Conservation (phyloP, 2,797 vertebrate genomes). For the Mormyrops attenuatus region DNA sequence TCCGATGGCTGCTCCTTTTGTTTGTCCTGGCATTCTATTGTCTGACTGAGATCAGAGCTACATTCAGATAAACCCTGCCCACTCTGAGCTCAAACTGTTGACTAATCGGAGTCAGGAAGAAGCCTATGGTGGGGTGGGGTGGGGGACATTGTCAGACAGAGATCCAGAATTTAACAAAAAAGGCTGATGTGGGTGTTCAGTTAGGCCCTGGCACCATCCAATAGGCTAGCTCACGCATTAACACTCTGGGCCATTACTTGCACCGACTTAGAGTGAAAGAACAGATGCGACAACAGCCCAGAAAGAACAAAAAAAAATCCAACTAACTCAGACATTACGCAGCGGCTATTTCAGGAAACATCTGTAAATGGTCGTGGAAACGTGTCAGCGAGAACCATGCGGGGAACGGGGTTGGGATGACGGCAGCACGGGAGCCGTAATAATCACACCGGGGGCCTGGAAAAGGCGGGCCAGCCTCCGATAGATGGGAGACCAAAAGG, state of each 20-base stretch:
- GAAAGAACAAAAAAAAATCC: constrained; percentile 32
- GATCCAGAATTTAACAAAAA: constrained; percentile 38
- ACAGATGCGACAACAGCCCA: constrained; percentile 37
- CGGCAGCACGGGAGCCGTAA: constrained; percentile 3
- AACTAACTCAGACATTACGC: constrained; percentile 65
- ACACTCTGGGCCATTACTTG: constrained; percentile 36
- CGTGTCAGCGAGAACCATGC: constrained; percentile 19
- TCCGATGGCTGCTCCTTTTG: constrained; percentile 41
- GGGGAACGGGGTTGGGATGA: constrained; percentile 28
- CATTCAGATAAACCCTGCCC: constrained; percentile 27
- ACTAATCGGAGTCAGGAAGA: constrained; percentile 21
- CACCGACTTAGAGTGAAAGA: constrained; percentile 36
- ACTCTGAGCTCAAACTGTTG: neutral
- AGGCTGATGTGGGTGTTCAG: constrained; percentile 23
- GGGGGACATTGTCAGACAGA: constrained; percentile 26
- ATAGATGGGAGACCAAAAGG: constrained; percentile 21
- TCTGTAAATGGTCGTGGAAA: constrained; percentile 35
- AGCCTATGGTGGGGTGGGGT: constrained; percentile 15
- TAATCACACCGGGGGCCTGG: neutral
- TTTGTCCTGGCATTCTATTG: constrained; percentile 37
- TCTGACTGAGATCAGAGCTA: constrained; percentile 37
- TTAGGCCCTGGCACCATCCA: constrained; percentile 26
- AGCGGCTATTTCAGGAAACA: constrained; percentile 55
- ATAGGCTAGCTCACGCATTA: constrained; percentile 37
- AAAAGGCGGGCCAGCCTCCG: neutral